A percentile compares a stretch with the other conserved stretches of the same genome.
Conservation (phyloP, 2,888 invertebrate genomes). For the Tipula helvola region DNA sequence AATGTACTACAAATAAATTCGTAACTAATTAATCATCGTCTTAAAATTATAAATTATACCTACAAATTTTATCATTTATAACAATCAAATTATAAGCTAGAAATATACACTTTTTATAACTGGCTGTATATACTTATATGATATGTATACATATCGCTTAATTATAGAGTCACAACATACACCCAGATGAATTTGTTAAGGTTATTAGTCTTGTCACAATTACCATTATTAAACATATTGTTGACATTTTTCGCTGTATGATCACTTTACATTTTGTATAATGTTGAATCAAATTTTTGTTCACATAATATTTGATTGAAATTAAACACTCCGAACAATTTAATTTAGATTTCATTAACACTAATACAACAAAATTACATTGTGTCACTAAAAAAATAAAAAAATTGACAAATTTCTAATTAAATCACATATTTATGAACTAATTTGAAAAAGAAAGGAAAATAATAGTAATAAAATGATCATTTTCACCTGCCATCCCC, state of each 20-base stretch:
- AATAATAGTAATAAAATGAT: background rate
- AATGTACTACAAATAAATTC: background rate
- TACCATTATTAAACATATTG: background rate
- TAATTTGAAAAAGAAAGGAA: background rate
- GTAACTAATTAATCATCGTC: background rate
- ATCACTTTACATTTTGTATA: background rate
- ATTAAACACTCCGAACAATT: background rate
- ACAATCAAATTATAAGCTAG: background rate
- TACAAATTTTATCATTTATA: background rate
- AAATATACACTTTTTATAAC: background rate
- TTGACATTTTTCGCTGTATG: background rate
- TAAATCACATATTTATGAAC: background rate
- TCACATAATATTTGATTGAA: background rate
- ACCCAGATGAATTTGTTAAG: background rate
- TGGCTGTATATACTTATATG: background rate
- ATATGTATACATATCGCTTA: background rate
- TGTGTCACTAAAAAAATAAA: background rate
- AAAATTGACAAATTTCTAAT: background rate
- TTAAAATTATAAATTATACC: conserved; percentile 4
- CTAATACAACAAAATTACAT: background rate
- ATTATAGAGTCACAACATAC: background rate
- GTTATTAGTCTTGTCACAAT: conserved; percentile 4
- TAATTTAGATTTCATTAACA: background rate
- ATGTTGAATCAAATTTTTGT: background rate
- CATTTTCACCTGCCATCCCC: conserved; percentile 4